Evolutionary conservation across 1,140 invertebrate genomes (phyloP).

Genomic region (fruit fly (Drosophila melanogaster)): Release_6_plus_ISO1_MT NT_033777.3:11702001-11702500

Average conservation of each 20-base stretch:
- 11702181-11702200: not conserved
- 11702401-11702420: not conserved
- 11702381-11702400: constrained; percentile 6
- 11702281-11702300: too few species aligned
- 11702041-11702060: constrained; percentile 60
- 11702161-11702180: constrained; percentile 7
- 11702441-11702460: constrained; percentile 7
- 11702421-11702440: not conserved
- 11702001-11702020: constrained; percentile 22
- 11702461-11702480: constrained; percentile 41
- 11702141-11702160: constrained; percentile 8
- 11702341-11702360: constrained; percentile 23
- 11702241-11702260: not conserved
- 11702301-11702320: not conserved
- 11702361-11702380: constrained; percentile 20
- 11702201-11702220: not conserved
- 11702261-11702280: too few species aligned
- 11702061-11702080: constrained; percentile 17
- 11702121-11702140: not conserved
- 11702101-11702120: not conserved
- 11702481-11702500: constrained; percentile 65
- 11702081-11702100: constrained; percentile 5
- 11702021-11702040: constrained; percentile 13
- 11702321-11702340: not conserved
- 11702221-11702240: constrained; percentile 4